Evolutionary conservation across 2,113 vertebrate species (phyloP), one percentile per base, ranked within the genome.

Genomic region (Ailurus styani): DNA sequence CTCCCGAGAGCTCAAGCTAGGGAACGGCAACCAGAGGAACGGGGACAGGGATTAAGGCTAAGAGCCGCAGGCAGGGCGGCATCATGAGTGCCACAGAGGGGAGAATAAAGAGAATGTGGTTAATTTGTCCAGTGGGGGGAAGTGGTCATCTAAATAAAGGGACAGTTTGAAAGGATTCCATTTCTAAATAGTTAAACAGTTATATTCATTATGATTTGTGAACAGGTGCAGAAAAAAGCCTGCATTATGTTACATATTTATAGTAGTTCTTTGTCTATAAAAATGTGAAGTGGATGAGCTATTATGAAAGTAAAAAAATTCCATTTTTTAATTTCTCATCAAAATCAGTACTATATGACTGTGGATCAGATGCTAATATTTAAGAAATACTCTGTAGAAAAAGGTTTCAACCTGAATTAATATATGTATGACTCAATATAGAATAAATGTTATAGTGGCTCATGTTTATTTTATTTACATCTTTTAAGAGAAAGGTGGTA

Each of bases 371-470:
- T 94, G 73, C 73, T 54, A 78, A 82, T 95, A 95, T 89, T 96
- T 55, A 93, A 97, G 68, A 95, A 89, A 93, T 90, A 96, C 55
- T 98, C 96, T 96, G 64, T 95, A 95, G 60, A 93, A 91, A 98
- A 96, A 75, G 27, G 21, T 66, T 95, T 95, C 60, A 90, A 96
- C 77, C 27, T 92, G 92, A 98, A 95, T 97, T 97, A 94, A 96
- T 94, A 95, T 68, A 95, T 97, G 95, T 97, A 95, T 95, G 34
- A 89, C 83, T 96, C 62, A 96, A 96, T 92, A 97, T n/a, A 97
- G 55, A 98, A 97, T 97, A 97, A 98, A 98, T 97, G 70, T 90
- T 87, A 42, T 92, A 91, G 47, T 93, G 93, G 50, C 87, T 97
- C 73, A 83, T 91, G 96, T 96, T 92, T 92, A 57, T 73, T 68